These are phyloP conservation scores for Drosophila malerkotliana DNA, from an alignment of 1,140 invertebrate genomes.

Conservation along the genomic window DNA sequence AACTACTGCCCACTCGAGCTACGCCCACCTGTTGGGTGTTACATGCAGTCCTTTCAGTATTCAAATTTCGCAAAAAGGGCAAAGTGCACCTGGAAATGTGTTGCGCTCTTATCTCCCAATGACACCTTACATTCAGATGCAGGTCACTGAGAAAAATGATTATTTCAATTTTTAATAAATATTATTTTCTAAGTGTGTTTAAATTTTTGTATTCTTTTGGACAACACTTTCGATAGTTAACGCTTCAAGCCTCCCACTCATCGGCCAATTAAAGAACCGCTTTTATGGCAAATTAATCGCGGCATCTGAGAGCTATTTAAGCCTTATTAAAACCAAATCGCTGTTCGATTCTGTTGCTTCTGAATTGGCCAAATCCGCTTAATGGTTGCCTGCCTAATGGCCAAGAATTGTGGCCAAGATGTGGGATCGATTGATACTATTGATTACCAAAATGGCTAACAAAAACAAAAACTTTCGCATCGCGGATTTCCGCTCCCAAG, in stretches of 20 bases:
- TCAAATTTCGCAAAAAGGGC: conserved; percentile 33
- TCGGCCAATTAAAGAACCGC: conserved; percentile 34
- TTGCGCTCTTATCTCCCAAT: conserved; percentile 29
- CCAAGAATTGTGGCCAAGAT: conserved; percentile 17
- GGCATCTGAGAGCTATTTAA: conserved; percentile 42
- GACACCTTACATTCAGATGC: conserved; percentile 9
- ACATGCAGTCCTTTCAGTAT: conserved; percentile 26
- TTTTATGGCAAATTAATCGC: conserved; percentile 70
- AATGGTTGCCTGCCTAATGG: conserved; percentile 11
- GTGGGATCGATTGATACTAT: conserved; percentile 34
- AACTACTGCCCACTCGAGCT: neutral
- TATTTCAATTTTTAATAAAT: neutral
- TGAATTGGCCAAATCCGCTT: conserved; percentile 50
- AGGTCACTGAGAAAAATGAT: neutral
- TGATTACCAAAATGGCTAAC: conserved; percentile 33
- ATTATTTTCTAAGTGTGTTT: neutral
- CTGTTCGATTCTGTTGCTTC: conserved; percentile 45
- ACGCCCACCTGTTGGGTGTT: conserved; percentile 18
- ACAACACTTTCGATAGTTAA: conserved; percentile 42
- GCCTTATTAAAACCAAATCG: conserved; percentile 68
- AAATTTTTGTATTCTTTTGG: conserved; percentile 4
- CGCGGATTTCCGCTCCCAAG: conserved; percentile 72
- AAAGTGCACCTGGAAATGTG: conserved; percentile 30
- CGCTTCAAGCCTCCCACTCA: conserved; percentile 25
- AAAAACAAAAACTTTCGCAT: conserved; percentile 46